Base-by-base conservation (phyloP, 1,140 invertebrate genomes). In the Pseudomyrmex cubaensis region DNA sequence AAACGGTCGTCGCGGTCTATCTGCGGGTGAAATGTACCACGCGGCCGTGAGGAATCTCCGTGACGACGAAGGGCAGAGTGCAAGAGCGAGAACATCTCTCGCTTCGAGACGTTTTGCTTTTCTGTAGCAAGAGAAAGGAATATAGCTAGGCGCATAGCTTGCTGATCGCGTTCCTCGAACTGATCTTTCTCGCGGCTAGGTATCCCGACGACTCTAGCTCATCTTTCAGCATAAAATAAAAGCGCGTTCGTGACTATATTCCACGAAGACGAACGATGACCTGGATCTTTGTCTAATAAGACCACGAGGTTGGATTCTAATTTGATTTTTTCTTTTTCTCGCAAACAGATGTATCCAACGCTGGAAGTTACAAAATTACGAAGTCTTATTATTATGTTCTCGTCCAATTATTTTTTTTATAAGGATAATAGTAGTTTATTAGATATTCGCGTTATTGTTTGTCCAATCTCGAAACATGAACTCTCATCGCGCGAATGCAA, bases 111-210 rank as follows among this genome's bases (percentile, higher is more conserved):
- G 73, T 63, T 52, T 85, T 77, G 62, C 61, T 73, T 87, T 67
- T 83, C 77, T 73, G 2, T 1, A 20, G 54, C 62, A 25, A 82
- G 50, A 72, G 59, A 85, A 66, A 76, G 85, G 82, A 59, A 78
- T 82, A 54, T 64, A 22, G 46, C 50, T 10, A 57, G 59, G 83
- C 46, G 69, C 64, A 78, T 64, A 46, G 59, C 64, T 83, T 64
- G 48, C 61, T 44, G 82, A 78, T 77, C 76, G 80, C 75, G 57
- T 85, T 80, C 61, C 63, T 62, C 54, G 76, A 70, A 59, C 12
- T 80, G 76, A 80, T 80, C 76, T 17, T 10, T 22, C 35, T 35
- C 35, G 35, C 20, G 44, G 12, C 25, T 15, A 25, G 74, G 4
- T 77, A 52, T 77, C 48, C 13, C 48, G 35, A 61, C 63, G 17